Conservation (phyloP, 2,888 invertebrate genomes). For the Allophyes oxyacanthae region DNA sequence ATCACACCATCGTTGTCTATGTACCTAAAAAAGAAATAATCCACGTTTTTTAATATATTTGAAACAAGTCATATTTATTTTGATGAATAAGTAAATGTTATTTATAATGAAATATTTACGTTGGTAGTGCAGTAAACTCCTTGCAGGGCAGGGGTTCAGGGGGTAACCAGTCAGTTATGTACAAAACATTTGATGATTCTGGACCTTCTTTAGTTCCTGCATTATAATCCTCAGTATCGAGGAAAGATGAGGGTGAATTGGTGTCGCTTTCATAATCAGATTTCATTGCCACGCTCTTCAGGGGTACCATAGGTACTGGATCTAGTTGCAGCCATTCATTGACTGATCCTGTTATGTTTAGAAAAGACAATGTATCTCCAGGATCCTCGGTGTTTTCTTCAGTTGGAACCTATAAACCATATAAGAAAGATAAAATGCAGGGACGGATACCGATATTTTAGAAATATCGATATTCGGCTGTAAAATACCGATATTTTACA, state of each 20-base stretch:
- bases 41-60: not conserved
- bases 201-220: slow-evolving; percentile 6
- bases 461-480: too few relatives aligned
- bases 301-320: slow-evolving; percentile 67
- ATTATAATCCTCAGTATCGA: slow-evolving; percentile 48
- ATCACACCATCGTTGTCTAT: slow-evolving; percentile 84
- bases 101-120: slow-evolving; percentile 83
- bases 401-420: slow-evolving; percentile 27
- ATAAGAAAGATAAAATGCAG: too few relatives aligned
- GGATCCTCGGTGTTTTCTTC: slow-evolving; percentile 48
- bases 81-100: not conserved
- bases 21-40: slow-evolving; percentile 67
- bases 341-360: slow-evolving; percentile 78
- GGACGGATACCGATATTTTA: too few relatives aligned
- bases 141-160: slow-evolving; percentile 83
- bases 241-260: slow-evolving; percentile 51
- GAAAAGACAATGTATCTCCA: slow-evolving; percentile 73
- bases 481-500: too few relatives aligned
- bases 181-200: slow-evolving; percentile 66
- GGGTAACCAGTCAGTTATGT: slow-evolving; percentile 90
- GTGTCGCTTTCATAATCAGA: slow-evolving; percentile 49
- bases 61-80: not conserved
- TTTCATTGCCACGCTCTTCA: slow-evolving; percentile 38
- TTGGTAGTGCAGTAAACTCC: slow-evolving; percentile 90
- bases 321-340: slow-evolving; percentile 81